Base-by-base conservation (phyloP, 2,113 vertebrate species). In the Nymphicus hollandicus region DNA sequence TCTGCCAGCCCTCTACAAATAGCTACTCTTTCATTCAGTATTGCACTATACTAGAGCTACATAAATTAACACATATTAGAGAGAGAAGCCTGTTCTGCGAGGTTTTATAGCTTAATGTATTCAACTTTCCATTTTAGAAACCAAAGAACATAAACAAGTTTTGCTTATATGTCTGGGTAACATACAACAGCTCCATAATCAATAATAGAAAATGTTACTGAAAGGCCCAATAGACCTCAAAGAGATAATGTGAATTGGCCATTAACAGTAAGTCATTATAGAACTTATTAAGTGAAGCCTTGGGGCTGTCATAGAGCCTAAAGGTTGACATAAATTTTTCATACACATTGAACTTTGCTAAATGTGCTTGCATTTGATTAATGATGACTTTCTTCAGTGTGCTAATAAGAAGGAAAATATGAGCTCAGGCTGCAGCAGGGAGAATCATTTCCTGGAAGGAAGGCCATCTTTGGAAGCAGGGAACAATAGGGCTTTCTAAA, bases 291-390 rank as follows among this genome's bases (percentile, higher is more conserved):
- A 97, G 91, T 93, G 94, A 93, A 91, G 86, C 93, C 94, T 95
- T 91, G 85, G 84, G 92, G 93, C 82, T 93, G 85, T 95, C 95
- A 91, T 41, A 91, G 81, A 95, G 88, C 91, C 92, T 94, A 96
- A 96, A 96, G 94, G 92, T 95, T 94, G 94, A 85, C 87, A 95
- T 97, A 96, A 97, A 97, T 97, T 96, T 97, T 96, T 96, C 77
- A 96, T 96, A 90, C 78, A 84, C 86, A 35, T 87, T 96, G 89
- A 97, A 95, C 92, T 97, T 95, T 96, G 87, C 87, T 94, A 97
- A 95, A 95, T 96, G 91, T 92, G 88, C 80, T 87, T 87, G 84
- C 56, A 24, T 94, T 93, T 96, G 96, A 97, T 95, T 96, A 96
- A 97, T 95, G 89, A 93, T 68, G 65, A 84, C 92, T 97, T 96